phyloP scores from a whole-genome alignment of 2,113 vertebrate species.

The Siniperca knerii region DNA sequence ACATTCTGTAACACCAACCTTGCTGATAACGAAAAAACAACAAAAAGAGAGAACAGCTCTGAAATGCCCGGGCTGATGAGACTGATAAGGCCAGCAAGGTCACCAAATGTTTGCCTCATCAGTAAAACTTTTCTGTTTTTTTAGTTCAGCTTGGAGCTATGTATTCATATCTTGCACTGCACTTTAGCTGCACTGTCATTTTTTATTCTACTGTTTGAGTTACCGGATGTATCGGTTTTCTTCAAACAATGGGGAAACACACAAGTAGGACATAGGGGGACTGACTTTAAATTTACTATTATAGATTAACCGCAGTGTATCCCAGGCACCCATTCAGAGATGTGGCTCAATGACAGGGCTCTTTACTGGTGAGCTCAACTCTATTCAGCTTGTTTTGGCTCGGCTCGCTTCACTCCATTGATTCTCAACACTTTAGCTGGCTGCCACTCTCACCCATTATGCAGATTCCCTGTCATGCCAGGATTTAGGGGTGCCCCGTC shows the following conservation, averaged over 20 bases:
- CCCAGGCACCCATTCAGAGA: not conserved
- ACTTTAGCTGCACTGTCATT: not conserved
- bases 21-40: not conserved
- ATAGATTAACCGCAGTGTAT: not conserved
- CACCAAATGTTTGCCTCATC: not conserved
- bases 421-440: slow-evolving; percentile 35
- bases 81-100: not conserved
- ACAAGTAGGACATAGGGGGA: not conserved
- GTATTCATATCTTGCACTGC: not conserved
- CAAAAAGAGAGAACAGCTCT: not conserved
- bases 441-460: slow-evolving; percentile 52
- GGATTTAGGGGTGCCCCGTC: slow-evolving; percentile 36
- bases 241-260: not conserved
- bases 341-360: slow-evolving; percentile 10
- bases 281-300: not conserved
- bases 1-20: not conserved
- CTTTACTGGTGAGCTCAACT: not conserved
- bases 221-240: not conserved
- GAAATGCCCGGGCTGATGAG: not conserved
- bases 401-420: slow-evolving; percentile 29
- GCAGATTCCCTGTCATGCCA: slow-evolving; percentile 45
- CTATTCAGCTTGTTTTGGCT: slow-evolving; percentile 27
- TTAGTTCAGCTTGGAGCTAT: not conserved
- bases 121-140: not conserved
- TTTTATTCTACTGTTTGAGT: not conserved